Evolutionary conservation across 37 sponge, comb jelly and placozoan species (phyloP).

Genomic region (Haliclona indistincta): DNA sequence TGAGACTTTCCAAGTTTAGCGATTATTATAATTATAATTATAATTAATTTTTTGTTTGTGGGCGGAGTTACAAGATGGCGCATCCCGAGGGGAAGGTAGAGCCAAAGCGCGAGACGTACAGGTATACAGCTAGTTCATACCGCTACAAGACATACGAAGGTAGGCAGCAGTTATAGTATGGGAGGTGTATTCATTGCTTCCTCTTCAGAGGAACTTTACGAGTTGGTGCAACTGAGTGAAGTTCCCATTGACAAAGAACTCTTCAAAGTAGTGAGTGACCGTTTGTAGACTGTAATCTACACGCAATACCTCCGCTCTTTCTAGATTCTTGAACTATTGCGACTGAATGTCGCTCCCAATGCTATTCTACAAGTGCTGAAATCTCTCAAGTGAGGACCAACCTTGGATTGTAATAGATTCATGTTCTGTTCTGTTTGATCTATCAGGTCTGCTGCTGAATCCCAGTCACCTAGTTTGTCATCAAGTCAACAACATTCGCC

Average conservation of each 20-base stretch:
- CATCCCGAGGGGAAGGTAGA: no score
- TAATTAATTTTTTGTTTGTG: no score
- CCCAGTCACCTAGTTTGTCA: no score
- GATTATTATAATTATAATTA: no score
- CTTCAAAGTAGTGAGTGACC: slow-evolving; percentile 62
- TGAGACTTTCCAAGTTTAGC: no score
- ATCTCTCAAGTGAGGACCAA: slow-evolving; percentile 40
- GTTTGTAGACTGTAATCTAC: background rate
- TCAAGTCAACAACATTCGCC: no score
- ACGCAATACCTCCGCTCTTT: background rate
- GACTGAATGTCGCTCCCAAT: slow-evolving; percentile 66
- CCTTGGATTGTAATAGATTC: no score
- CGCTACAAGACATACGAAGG: slow-evolving; percentile 29
- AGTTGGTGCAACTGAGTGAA: slow-evolving; percentile 72
- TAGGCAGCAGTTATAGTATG: background rate
- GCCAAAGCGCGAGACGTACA: slow-evolving; percentile 37
- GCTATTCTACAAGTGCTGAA: slow-evolving; percentile 72
- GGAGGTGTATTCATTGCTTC: background rate
- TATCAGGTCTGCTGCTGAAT: no score
- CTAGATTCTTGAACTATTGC: slow-evolving; percentile 69
- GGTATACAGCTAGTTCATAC: slow-evolving; percentile 41
- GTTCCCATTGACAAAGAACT: slow-evolving; percentile 67
- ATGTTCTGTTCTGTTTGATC: no score
- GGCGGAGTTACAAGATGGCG: no score
- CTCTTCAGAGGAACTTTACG: slow-evolving; percentile 70